Base-by-base conservation (phyloP, 2,797 vertebrate species). In the Oophaga sylvatica region DNA sequence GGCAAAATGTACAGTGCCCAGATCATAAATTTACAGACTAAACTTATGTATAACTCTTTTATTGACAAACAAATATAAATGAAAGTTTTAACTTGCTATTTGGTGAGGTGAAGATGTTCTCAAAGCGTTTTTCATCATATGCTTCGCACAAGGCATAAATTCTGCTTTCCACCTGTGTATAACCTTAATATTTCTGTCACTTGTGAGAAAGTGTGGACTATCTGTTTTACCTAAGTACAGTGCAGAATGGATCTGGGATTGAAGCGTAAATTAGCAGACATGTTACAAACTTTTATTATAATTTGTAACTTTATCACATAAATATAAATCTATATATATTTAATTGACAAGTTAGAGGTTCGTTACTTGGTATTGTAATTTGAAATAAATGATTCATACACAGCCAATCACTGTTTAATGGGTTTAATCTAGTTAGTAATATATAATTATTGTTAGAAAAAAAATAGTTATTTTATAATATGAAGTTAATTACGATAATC, bases 1-100 rank as follows among this genome's bases (percentile, higher is more conserved):
- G 82, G 82, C 82, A 84, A 73, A 75, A 75, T 73, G 29, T 45
- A 83, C 81, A n/a, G 41, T 45, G 57, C 22, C 60, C 41, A 84
- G 56, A 75, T 45, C 22, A 84, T 75, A 84, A 76, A 84, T 76
- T 29, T 26, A 41, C 57, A 76, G 31, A 22, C 13, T 76, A n/a
- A 75, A 31, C 10, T 41, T 48, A 45, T 75, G 17, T 48, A 19
- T 63, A 75, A 62, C 19, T 45, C 7, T 45, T 84, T 84, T 62
- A 76, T 60, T 63, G 81, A 84, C 57, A 84, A n/a, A 26, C 31
- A 62, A 60, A 62, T 26, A 76, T 45, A 84, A 75, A 76, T 76
- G 22, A n/a, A 6, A 62, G 60, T 62, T 62, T 76, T 63, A 62
- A 84, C 57, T 62, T 63, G 63, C 31, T 13, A 35, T 65, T 63